Percentiles rank a stretch among this genome's conserved stretches.
phyloP scores from a whole-genome alignment of 2,888 invertebrate species.

The Acronicta psi region DNA sequence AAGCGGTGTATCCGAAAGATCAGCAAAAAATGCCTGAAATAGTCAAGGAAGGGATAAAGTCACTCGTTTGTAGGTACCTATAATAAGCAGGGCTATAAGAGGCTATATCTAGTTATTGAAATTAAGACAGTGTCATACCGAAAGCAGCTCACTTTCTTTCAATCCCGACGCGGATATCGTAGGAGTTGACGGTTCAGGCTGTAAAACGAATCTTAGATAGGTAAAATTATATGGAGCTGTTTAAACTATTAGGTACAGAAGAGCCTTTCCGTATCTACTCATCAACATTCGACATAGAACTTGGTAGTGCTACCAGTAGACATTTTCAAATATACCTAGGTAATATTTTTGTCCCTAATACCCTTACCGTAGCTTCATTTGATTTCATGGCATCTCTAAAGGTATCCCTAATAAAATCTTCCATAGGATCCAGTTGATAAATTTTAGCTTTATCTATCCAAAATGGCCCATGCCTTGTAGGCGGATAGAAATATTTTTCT shows the following conservation, averaged over 20 bases:
- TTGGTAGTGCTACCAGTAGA: no score
- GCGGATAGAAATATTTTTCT: slow-evolving; percentile 75
- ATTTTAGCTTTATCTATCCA: slow-evolving; percentile 79
- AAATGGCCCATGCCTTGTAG: slow-evolving; percentile 67
- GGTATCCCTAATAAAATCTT: slow-evolving; percentile 78
- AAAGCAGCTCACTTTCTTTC: slow-evolving; percentile 72
- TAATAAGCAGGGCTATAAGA: no score
- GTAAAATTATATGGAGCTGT: no score
- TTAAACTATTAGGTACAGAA: no score
- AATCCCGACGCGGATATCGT: slow-evolving; percentile 71
- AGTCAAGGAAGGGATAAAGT: background rate
- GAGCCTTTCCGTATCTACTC: no score
- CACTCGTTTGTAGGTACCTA: background rate
- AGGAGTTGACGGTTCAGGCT: slow-evolving; percentile 69
- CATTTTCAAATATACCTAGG: no score
- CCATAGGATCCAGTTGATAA: slow-evolving; percentile 75
- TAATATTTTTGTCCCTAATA: no score
- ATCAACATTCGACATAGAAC: no score
- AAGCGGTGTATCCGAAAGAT: slow-evolving; percentile 74
- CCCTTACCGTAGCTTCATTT: slow-evolving; percentile 65
- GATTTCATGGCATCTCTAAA: slow-evolving; percentile 71
- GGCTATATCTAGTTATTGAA: background rate
- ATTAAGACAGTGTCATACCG: slow-evolving; percentile 64
- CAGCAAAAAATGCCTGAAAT: slow-evolving; percentile 77
- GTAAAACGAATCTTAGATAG: slow-evolving; percentile 21